phyloP scores from a whole-genome alignment of 1,140 invertebrate genomes.

The Homarus americanus region DNA sequence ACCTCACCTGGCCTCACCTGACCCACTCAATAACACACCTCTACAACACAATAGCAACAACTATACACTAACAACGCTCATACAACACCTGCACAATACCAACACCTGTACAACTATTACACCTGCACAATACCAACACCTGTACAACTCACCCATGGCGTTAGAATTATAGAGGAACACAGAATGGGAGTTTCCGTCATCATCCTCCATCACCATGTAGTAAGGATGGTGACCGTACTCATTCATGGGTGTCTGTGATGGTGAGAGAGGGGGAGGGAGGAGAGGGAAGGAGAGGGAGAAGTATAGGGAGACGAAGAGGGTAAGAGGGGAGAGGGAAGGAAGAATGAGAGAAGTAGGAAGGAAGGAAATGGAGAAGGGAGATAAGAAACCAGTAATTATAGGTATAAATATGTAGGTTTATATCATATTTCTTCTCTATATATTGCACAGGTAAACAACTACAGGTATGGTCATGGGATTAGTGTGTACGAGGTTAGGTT shows the following conservation, averaged over 20 bases:
- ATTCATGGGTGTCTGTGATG: conserved; percentile 77
- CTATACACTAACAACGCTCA: too few relatives aligned
- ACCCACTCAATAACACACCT: too few relatives aligned
- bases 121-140: too few relatives aligned
- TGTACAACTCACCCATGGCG: conserved; percentile 77
- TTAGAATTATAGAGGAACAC: conserved; percentile 80
- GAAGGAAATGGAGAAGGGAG: conserved; percentile 16
- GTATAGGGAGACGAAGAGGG: background rate
- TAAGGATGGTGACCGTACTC: conserved; percentile 82
- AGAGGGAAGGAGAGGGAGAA: too few relatives aligned
- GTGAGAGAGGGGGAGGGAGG: background rate
- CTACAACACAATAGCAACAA: too few relatives aligned
- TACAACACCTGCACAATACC: too few relatives aligned
- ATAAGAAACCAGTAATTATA: background rate
- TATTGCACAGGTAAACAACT: background rate
- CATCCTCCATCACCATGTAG: conserved; percentile 80
- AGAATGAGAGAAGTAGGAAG: conserved; percentile 21
- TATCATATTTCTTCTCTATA: too few relatives aligned
- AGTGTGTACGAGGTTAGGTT: too few relatives aligned
- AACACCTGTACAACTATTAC: too few relatives aligned
- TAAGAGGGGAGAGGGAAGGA: background rate
- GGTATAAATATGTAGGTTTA: too few relatives aligned
- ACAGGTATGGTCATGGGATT: too few relatives aligned
- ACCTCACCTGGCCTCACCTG: too few relatives aligned
- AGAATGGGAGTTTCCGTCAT: conserved; percentile 78